Percentiles rank a stretch among this genome's conserved stretches.
These are phyloP conservation scores for Eulemur macaco DNA, from an alignment of 2,113 vertebrate genomes.

Conservation along the genomic window DNA sequence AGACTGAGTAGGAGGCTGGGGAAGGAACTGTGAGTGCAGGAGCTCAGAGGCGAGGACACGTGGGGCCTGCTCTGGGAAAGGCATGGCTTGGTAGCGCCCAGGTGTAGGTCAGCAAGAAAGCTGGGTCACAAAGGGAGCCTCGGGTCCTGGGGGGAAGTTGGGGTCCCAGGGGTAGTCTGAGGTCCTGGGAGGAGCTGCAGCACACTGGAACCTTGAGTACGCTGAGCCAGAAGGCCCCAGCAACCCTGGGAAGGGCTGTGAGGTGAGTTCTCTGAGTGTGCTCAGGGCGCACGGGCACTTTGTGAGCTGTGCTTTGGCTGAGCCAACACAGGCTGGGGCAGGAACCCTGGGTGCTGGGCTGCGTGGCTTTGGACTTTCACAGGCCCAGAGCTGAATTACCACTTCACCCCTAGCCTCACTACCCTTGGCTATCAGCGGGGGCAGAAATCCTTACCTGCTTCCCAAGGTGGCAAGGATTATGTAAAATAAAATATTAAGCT, in stretches of 20 bases:
- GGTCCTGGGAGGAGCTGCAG: background rate
- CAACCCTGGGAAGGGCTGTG: background rate
- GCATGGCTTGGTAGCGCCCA: background rate
- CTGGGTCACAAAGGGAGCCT: background rate
- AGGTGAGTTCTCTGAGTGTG: too few species aligned
- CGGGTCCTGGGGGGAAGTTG: background rate
- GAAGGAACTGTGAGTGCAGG: background rate
- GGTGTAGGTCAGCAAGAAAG: background rate
- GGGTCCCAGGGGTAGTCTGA: background rate
- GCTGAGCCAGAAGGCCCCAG: background rate
- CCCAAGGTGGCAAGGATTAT: background rate
- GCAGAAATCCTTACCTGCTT: background rate
- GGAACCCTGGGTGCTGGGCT: background rate
- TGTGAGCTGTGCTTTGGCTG: background rate
- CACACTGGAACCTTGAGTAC: background rate
- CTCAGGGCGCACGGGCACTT: background rate
- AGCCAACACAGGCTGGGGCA: rapidly evolving
- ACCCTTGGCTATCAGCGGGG: background rate
- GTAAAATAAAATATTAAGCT: background rate
- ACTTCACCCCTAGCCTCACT: rapidly evolving
- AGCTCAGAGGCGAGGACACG: background rate
- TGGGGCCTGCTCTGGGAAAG: background rate
- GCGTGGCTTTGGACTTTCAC: background rate
- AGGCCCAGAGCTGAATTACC: background rate
- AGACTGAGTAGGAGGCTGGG: background rate